These are phyloP conservation scores for Holothuria glaberrima DNA, from an alignment of 35 echinoderm and acorn worm genomes.

Conservation along the genomic window DNA sequence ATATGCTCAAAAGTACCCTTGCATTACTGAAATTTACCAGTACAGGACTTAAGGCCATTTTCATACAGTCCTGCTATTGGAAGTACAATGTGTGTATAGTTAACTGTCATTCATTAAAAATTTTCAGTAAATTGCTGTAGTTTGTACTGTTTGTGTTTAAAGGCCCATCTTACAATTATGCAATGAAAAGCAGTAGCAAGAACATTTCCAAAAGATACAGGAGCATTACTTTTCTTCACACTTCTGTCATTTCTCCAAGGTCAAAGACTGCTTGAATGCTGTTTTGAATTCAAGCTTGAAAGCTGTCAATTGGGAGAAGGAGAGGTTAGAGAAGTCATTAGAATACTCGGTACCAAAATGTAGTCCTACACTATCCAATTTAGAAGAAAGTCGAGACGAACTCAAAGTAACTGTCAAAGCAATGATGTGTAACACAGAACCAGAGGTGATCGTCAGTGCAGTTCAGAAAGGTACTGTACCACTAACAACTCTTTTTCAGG, in stretches of 20 bases:
- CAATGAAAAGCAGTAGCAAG: too few species aligned
- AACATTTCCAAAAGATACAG: too few species aligned
- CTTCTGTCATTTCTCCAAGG: neutral
- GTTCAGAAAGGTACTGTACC: constrained; percentile 67
- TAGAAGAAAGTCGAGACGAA: constrained; percentile 67
- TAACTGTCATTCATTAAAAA: too few species aligned
- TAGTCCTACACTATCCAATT: neutral
- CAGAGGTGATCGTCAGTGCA: constrained; percentile 68
- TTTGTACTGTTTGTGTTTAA: too few species aligned
- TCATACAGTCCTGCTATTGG: too few species aligned
- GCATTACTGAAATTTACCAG: too few species aligned
- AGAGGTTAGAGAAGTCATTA: constrained; percentile 23
- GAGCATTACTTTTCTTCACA: too few species aligned
- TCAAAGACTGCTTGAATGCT: constrained; percentile 41
- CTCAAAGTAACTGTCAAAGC: constrained; percentile 88
- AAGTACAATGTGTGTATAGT: too few species aligned
- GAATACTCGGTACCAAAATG: constrained; percentile 10
- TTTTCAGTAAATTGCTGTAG: too few species aligned
- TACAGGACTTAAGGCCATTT: too few species aligned
- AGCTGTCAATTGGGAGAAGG: constrained; percentile 28
- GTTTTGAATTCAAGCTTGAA: constrained; percentile 19
- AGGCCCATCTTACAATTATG: too few species aligned
- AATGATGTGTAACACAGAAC: constrained; percentile 82
- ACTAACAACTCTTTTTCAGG: neutral
- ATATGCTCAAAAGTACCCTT: too few species aligned